Base-by-base conservation (phyloP, 2,888 invertebrate species). In the Drosophila paucipuncta region DNA sequence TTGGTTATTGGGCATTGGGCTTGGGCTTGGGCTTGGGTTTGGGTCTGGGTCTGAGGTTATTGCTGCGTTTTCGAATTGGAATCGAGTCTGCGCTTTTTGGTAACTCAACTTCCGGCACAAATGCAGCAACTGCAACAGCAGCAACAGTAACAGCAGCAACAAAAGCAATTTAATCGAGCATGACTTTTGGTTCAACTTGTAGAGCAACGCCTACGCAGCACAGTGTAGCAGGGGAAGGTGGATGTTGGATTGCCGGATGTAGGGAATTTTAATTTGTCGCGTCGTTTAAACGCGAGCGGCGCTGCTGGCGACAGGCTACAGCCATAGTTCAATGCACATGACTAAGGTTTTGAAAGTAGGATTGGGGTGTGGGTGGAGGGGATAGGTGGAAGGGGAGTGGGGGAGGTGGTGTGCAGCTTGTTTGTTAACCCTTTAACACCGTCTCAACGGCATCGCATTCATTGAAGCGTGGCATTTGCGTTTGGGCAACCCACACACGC, bases 121-220 rank as follows among this genome's bases (percentile, higher is more conserved):
- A 70, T 75, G 68, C 52, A 47, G 65, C 59, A 63, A 59, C 66
- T 28, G 60, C 63, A 64, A 59, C 61, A 37, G 64, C 55, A 55
- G 31, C 53, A 28, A 54, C 57, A 13, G 39, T 69, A 41, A 57
- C 66, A 60, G 50, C 70, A 65, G 67, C 64, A 80, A 83, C 85
- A 87, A 89, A 85, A 72, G 89, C 88, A 85, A 91, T 87, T 91
- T 91, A 91, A 90, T 89, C 91, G 91, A 91, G 90, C 91, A 91
- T 91, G 91, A 91, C 90, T 91, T 87, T 87, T 83, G 82, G 85
- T 80, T 86, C 78, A 82, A 86, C 87, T 89, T 87, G 87, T 86
- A 82, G 79, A 78, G 85, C 79, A 82, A 85, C 85, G 85, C 85
- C 85, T 84, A 88, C 88, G 80, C 85, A 66, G 73, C 68, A 53